These are phyloP conservation scores for Mesoligia furuncula DNA, from an alignment of 2,888 invertebrate genomes.

Conservation along the genomic window DNA sequence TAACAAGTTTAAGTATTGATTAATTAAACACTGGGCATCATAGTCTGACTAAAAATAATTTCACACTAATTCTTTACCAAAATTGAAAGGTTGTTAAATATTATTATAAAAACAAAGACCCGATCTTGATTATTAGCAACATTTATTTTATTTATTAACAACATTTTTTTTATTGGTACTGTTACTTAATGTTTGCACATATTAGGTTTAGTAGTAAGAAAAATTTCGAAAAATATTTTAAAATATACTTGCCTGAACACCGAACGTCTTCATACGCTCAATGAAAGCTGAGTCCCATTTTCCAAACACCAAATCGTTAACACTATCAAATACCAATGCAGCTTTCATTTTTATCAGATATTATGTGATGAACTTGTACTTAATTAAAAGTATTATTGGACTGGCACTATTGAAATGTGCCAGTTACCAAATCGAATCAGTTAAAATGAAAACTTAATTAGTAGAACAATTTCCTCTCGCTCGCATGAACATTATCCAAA, in stretches of 20 bases:
- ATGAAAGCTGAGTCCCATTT: conserved; percentile 92
- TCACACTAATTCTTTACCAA: neutral
- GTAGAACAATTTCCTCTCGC: no score
- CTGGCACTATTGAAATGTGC: neutral
- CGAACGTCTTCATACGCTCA: conserved; percentile 81
- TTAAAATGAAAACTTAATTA: no score
- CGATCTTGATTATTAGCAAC: neutral
- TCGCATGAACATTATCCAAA: no score
- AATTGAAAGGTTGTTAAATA: neutral
- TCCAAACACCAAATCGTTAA: conserved; percentile 93
- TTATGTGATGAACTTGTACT: neutral
- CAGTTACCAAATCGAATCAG: no score
- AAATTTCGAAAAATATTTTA: neutral
- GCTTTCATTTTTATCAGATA: conserved; percentile 90
- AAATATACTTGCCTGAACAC: conserved; percentile 74
- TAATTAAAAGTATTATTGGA: neutral
- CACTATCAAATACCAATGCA: conserved; percentile 92
- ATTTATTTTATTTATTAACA: neutral
- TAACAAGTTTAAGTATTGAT: neutral
- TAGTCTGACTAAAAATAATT: neutral
- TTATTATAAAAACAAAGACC: neutral
- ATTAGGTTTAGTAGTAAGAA: neutral
- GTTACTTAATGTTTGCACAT: neutral
- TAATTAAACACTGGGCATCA: neutral
- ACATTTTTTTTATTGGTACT: neutral